Percentiles rank a stretch among this genome's conserved stretches.
Evolutionary conservation across 2,797 vertebrate species (phyloP).

Genomic region (Peromyscus eremicus): DNA sequence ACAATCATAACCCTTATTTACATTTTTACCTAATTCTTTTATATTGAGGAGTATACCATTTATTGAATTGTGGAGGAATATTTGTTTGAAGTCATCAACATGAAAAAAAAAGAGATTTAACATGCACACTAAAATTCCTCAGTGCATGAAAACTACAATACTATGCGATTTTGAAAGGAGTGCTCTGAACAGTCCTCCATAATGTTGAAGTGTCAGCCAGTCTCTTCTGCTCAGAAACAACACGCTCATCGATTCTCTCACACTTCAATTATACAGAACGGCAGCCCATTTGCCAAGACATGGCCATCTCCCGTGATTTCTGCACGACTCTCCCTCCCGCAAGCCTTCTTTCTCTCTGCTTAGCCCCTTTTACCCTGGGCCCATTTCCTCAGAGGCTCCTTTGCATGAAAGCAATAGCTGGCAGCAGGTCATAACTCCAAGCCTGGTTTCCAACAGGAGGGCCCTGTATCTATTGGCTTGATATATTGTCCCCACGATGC

Average conservation of each 20-base stretch:
- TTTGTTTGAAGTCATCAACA: slow-evolving; percentile 64
- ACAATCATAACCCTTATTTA: neutral
- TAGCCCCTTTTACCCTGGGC: slow-evolving; percentile 86
- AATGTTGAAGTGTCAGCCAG: slow-evolving; percentile 49
- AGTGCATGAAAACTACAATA: neutral
- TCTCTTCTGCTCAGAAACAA: slow-evolving; percentile 76
- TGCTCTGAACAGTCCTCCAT: neutral
- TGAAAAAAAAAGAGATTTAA: slow-evolving; percentile 48
- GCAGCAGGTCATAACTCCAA: slow-evolving; percentile 86
- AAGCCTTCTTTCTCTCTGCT: slow-evolving; percentile 80
- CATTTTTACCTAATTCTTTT: neutral
- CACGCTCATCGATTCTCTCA: slow-evolving; percentile 74
- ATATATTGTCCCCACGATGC: slow-evolving; percentile 87
- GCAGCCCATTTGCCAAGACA: slow-evolving; percentile 63
- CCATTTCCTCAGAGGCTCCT: slow-evolving; percentile 81
- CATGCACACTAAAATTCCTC: slow-evolving; percentile 36
- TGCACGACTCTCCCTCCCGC: slow-evolving; percentile 71
- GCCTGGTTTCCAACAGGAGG: slow-evolving; percentile 83
- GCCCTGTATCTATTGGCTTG: slow-evolving; percentile 86
- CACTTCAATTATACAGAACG: slow-evolving; percentile 74
- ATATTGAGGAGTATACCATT: neutral
- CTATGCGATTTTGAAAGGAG: slow-evolving; percentile 28
- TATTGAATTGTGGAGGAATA: slow-evolving; percentile 51
- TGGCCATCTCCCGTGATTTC: slow-evolving; percentile 67
- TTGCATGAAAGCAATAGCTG: slow-evolving; percentile 85